Base-by-base conservation (phyloP, 2,797 vertebrate species). In the Anolis apletophallus region DNA sequence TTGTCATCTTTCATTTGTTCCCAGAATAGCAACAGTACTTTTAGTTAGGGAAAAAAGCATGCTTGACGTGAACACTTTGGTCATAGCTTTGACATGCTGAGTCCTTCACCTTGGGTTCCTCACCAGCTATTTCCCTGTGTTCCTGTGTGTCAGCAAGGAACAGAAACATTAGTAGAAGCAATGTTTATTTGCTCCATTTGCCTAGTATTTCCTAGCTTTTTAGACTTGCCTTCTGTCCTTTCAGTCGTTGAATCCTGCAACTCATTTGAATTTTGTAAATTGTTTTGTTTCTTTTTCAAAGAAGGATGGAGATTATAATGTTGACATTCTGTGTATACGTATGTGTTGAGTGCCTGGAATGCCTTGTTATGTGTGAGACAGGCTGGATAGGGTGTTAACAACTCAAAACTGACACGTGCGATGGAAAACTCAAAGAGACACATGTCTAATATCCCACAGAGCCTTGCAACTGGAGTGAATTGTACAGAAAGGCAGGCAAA, bases 1-100 rank as follows among this genome's bases (percentile, higher is more conserved):
- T 52, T 81, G 79, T 80, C 79, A 80, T 50, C 61, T 80, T 19
- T 13, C 61, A n/a, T 81, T 68, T 68, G 40, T 67, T 40, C 54
- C 61, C 61, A 52, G 50, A 68, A 46, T 7, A 64, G 19, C 77
- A 29, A 14, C 21, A 36, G 26, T 59, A 57, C 11, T 23, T 26
- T 67, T 16, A 7, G 34, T 52, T 16, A 12, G 32, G 32, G 50
- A 9, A 68, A 21, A 34, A 40, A 68, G 40, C 40, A 68, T 40
- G 16, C 36, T 68, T 80, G 61, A 46, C 26, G 50, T 16, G 67
- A 67, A 46, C 8, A 67, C 16, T 52, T 81, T 52, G 21, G 64
- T 69, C 64, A 69, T 23, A 23, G 8, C 8, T 19, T 64, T 54
- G 80, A 81, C 17, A 32, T 40, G 7, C 16, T 50, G 21, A n/a